These are phyloP conservation scores for Brotula barbata DNA, from an alignment of 2,797 vertebrate genomes.

Conservation along the genomic window DNA sequence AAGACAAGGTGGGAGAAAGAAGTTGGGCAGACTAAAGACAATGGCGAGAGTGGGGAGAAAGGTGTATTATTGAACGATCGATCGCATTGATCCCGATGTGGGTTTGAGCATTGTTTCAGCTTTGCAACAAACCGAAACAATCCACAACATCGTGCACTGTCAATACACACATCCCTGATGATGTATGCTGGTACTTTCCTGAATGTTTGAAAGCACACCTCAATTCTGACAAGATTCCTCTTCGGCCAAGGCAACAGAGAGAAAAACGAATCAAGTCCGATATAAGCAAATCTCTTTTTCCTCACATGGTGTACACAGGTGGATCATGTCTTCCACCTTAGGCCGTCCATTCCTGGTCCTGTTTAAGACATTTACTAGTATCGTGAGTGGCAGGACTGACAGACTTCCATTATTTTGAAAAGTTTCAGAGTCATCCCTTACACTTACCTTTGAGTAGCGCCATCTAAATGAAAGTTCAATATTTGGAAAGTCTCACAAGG, in stretches of 20 bases:
- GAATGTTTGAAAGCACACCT: constrained; percentile 3
- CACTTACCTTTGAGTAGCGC: constrained; percentile 55
- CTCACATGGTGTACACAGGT: too few species aligned
- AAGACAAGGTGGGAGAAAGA: constrained; percentile 1
- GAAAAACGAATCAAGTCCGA: constrained; percentile 30
- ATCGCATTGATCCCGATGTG: constrained; percentile 11
- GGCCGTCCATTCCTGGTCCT: constrained; percentile 43
- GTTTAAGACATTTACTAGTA: constrained; percentile 65
- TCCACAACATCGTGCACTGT: constrained; percentile 1
- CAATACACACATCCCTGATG: not conserved
- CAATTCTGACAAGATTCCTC: constrained; percentile 12
- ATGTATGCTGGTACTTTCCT: not conserved
- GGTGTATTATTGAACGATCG: constrained; percentile 3
- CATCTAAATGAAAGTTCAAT: constrained; percentile 76
- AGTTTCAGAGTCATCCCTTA: constrained; percentile 52
- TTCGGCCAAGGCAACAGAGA: constrained; percentile 16
- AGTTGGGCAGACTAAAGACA: constrained; percentile 3
- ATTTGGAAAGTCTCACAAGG: constrained; percentile 66
- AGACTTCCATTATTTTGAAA: constrained; percentile 63
- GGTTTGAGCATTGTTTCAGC: constrained; percentile 6
- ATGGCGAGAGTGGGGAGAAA: not conserved
- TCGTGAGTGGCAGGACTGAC: constrained; percentile 60
- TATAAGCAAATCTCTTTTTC: constrained; percentile 61
- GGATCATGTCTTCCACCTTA: constrained; percentile 54
- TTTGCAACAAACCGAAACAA: constrained; percentile 10